Percentiles rank a stretch among this genome's conserved stretches.
These are phyloP conservation scores for Calephelis virginiensis DNA, from an alignment of 1,140 invertebrate species.

Conservation along the genomic window DNA sequence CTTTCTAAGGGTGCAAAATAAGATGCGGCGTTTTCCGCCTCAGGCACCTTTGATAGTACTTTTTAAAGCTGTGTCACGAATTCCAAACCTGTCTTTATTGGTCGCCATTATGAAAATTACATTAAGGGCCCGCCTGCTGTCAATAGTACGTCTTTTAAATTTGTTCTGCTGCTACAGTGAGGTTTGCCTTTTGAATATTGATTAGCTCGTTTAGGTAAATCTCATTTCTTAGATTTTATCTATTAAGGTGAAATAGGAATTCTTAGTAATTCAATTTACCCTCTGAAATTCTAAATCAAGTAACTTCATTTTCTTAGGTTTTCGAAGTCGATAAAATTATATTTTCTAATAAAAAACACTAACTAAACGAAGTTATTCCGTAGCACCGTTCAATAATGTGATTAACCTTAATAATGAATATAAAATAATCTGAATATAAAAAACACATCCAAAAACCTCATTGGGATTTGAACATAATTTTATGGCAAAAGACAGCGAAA, in stretches of 20 bases:
- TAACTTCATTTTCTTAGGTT: background rate
- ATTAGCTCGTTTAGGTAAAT: slow-evolving; percentile 73
- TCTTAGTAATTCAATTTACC: background rate
- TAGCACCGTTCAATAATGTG: too few relatives aligned
- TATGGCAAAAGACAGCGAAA: too few relatives aligned
- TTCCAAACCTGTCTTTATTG: slow-evolving; percentile 71
- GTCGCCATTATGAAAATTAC: slow-evolving; percentile 76
- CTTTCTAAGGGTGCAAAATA: slow-evolving; percentile 67
- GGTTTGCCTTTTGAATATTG: slow-evolving; percentile 71
- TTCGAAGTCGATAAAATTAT: background rate
- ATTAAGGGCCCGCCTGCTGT: slow-evolving; percentile 67
- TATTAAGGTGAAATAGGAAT: background rate
- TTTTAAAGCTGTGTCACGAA: slow-evolving; percentile 74
- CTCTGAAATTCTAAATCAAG: background rate
- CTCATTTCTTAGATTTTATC: slow-evolving; percentile 52
- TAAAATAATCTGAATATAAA: too few relatives aligned
- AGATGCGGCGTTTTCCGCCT: slow-evolving; percentile 74
- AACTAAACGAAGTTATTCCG: too few relatives aligned
- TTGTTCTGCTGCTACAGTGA: slow-evolving; percentile 71
- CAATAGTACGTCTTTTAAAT: slow-evolving; percentile 74
- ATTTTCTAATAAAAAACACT: too few relatives aligned
- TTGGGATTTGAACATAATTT: too few relatives aligned
- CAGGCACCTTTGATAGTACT: slow-evolving; percentile 73
- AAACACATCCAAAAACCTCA: too few relatives aligned
- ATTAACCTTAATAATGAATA: too few relatives aligned